Base-by-base conservation (phyloP, 1,140 invertebrate species). In the Batillaria attramentaria region DNA sequence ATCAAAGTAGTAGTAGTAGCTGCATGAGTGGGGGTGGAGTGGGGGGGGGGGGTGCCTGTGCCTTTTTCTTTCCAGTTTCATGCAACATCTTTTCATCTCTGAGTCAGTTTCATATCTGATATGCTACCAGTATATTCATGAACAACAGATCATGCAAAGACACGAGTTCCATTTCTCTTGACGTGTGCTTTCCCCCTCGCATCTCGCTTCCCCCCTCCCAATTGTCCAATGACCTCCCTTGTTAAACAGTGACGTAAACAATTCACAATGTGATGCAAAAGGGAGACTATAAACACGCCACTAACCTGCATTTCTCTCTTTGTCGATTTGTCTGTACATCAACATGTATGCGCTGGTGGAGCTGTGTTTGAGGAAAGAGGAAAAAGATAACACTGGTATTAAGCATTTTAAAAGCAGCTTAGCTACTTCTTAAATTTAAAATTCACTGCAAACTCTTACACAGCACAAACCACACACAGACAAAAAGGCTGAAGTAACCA, bases 261-360 rank as follows among this genome's bases (percentile, higher is more conserved):
- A 66, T 8, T 18, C 33, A 62, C 37, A 75, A 4, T 33, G 37
- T 70, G 35, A 75, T 65, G 46, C 24, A 50, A 50, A 50, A 50
- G 46, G 46, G 24, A 50, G n/a, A n/a, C n/a, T n/a, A n/a, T n/a
- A n/a, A n/a, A 69, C 35, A 66, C n/a, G 20, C 74, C 37, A 79
- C 81, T 83, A 85, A 91, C 89, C 90, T 79, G 87, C 91, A 92
- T 97, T 97, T 60, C 93, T 91, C 66, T 93, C 89, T 75, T 93
- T 92, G 91, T 97, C 94, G 69, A 96, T 94, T 81, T 96, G 95
- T 78, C 97, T 91, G 87, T 97, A 98, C 95, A 97, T 96, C 33
- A 98, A 92, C 96, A 98, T 97, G 85, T 98, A 97, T 0, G 96
- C 96, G 92, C 97, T 97, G 57, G 96, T 96, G 86, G 95, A 97